Conservation (phyloP, 2,888 invertebrate species). For the Mythimna lalbum region DNA sequence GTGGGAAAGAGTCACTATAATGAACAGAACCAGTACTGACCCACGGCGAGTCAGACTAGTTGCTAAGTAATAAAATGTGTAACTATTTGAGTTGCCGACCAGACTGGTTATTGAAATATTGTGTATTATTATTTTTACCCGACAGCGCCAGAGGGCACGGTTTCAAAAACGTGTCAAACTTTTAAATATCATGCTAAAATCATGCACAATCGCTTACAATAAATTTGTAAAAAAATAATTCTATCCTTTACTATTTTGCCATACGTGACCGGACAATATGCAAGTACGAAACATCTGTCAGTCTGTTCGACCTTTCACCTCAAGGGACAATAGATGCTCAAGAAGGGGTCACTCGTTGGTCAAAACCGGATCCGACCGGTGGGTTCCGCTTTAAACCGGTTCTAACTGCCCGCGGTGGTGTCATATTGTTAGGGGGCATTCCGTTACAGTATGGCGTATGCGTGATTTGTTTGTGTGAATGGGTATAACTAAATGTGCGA, state of each 20-base stretch:
- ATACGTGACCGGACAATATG: slow-evolving; percentile 48
- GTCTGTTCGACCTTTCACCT: slow-evolving; percentile 82
- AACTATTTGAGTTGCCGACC: not conserved
- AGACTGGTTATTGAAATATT: not conserved
- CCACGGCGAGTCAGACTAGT: not conserved
- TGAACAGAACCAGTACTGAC: slow-evolving; percentile 37
- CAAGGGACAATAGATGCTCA: slow-evolving; percentile 70
- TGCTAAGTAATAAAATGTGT: slow-evolving; percentile 25
- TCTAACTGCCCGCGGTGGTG: slow-evolving; percentile 61
- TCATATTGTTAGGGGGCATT: slow-evolving; percentile 51
- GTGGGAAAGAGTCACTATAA: slow-evolving; percentile 34
- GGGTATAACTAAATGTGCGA: slow-evolving; percentile 2
- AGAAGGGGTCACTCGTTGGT: slow-evolving; percentile 81
- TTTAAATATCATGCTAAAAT: too few relatives aligned
- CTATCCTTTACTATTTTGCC: slow-evolving; percentile 6
- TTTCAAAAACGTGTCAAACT: too few relatives aligned
- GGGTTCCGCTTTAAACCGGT: slow-evolving; percentile 75
- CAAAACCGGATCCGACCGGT: slow-evolving; percentile 81
- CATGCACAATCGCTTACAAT: not conserved
- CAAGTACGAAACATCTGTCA: slow-evolving; percentile 78
- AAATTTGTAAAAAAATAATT: not conserved
- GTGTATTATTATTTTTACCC: not conserved
- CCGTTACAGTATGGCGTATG: slow-evolving; percentile 23
- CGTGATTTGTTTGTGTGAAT: slow-evolving; percentile 28
- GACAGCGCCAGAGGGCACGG: too few relatives aligned